Base-by-base conservation (phyloP, 2,797 vertebrate species). In the Sebastes elongatus region DNA sequence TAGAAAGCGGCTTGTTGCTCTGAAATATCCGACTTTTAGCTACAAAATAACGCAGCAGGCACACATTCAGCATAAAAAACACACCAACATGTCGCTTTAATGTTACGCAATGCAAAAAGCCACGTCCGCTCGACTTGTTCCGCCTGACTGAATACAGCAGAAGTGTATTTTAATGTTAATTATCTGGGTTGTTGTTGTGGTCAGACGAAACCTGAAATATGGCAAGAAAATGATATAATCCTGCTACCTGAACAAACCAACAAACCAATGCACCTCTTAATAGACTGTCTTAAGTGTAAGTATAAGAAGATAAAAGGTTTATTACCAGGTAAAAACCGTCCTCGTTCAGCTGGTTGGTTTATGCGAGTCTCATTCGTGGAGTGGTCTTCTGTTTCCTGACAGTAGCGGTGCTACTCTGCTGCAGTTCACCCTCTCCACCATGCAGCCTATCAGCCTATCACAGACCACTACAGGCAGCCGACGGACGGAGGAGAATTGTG, bases 341-440 rank as follows among this genome's bases (percentile, higher is more conserved):
- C 81, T 88, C 83, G 82, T 82, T 88, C 57, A 38, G 87, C 83
- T 70, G 76, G 60, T 35, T 69, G 38, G 38, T 42, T 53, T 69
- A 60, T 20, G 84, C 76, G 84, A 88, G 78, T 80, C 56, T 89
- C 86, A 73, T 83, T 86, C 90, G 90, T 73, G 77, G 89, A 80
- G 88, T 74, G 86, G 82, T 86, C 87, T 91, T 30, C 71, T 82
- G 91, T 85, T 93, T 91, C 92, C 92, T 89, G 89, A 92, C 93
- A 91, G 38, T 42, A 42, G 92, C 81, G 86, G 88, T 85, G 90
- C 82, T 92, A 56, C 84, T 86, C 85, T 91, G 87, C 90, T 84
- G 92, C 91, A 91, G 92, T 85, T 89, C 87, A 88, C 83, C 89
- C 84, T 78, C 82, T 85, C 71, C 77, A 8, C 71, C 89, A 42